A percentile compares a stretch with the other conserved stretches of the same genome.
These are phyloP conservation scores for Physocephala rufipes DNA, from an alignment of 2,888 invertebrate species.

Conservation along the genomic window DNA sequence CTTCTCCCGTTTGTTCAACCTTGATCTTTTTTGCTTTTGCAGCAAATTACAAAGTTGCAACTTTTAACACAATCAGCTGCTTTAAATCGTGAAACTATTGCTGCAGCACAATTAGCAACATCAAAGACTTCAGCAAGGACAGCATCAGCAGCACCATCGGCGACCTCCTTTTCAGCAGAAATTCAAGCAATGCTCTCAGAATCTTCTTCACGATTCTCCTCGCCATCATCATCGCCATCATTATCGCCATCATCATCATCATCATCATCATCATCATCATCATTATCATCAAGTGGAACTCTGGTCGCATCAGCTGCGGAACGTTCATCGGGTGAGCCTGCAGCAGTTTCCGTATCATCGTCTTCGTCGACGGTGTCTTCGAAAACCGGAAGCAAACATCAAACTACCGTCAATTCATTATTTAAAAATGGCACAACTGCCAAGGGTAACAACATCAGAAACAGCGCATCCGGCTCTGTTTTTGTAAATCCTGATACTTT, in stretches of 20 bases:
- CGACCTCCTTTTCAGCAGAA: slow-evolving; percentile 7
- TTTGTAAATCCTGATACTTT: slow-evolving; percentile 62
- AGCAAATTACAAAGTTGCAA: slow-evolving; percentile 66
- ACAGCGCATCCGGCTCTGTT: slow-evolving; percentile 48
- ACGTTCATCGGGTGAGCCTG: slow-evolving; percentile 28
- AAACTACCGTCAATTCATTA: slow-evolving; percentile 34
- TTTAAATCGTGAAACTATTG: slow-evolving; percentile 65
- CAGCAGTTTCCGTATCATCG: slow-evolving; percentile 14
- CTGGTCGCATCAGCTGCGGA: slow-evolving; percentile 37
- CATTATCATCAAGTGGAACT: slow-evolving; percentile 43
- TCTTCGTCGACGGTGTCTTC: slow-evolving; percentile 40
- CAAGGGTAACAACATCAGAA: neutral
- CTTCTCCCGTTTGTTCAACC: neutral
- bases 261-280: slow-evolving; percentile 48
- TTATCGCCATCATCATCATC: slow-evolving; percentile 47
- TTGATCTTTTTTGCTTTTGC: slow-evolving; percentile 40
- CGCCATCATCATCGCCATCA: slow-evolving; percentile 46
- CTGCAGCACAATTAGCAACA: slow-evolving; percentile 66
- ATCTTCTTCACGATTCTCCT: slow-evolving; percentile 50
- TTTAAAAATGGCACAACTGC: slow-evolving; percentile 28
- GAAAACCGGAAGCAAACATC: slow-evolving; percentile 37
- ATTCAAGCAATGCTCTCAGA: slow-evolving; percentile 24
- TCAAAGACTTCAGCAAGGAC: slow-evolving; percentile 56
- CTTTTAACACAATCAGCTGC: slow-evolving; percentile 65
- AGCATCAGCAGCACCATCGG: slow-evolving; percentile 47